Percentiles rank a stretch among this genome's conserved stretches.
phyloP scores from a whole-genome alignment of 2,797 vertebrate species.

The Carcharodon carcharias region DNA sequence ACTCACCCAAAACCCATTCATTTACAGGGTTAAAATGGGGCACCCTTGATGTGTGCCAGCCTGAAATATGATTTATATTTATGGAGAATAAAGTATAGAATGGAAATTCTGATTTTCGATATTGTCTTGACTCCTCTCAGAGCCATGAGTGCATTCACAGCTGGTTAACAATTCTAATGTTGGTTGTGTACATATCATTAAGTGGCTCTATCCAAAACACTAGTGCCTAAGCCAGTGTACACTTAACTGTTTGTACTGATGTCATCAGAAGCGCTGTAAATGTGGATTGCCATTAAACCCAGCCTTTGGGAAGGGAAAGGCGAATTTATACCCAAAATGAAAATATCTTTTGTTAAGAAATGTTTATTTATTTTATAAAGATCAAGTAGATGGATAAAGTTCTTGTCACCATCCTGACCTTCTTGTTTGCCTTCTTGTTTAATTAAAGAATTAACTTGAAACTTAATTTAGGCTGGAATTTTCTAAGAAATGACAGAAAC shows the following conservation, averaged over 20 bases:
- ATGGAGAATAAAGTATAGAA: neutral
- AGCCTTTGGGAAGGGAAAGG: neutral
- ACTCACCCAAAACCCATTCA: neutral
- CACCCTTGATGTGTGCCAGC: neutral
- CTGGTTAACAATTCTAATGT: neutral
- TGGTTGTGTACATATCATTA: neutral
- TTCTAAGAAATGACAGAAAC: no score
- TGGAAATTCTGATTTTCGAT: neutral
- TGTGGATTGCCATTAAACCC: neutral
- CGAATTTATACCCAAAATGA: neutral
- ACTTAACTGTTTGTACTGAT: neutral
- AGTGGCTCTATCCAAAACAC: neutral
- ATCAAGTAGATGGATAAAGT: neutral
- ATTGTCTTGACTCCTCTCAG: neutral
- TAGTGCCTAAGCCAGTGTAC: neutral
- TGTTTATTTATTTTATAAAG: neutral
- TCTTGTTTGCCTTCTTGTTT: neutral
- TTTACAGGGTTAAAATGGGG: neutral
- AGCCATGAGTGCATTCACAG: neutral
- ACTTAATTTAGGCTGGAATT: neutral
- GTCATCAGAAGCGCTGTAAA: neutral
- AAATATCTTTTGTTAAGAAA: neutral
- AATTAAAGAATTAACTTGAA: neutral
- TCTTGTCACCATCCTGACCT: neutral
- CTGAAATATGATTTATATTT: slow-evolving; percentile 4